Conservation (phyloP, 2,113 vertebrate species). For the Rhea americana region DNA sequence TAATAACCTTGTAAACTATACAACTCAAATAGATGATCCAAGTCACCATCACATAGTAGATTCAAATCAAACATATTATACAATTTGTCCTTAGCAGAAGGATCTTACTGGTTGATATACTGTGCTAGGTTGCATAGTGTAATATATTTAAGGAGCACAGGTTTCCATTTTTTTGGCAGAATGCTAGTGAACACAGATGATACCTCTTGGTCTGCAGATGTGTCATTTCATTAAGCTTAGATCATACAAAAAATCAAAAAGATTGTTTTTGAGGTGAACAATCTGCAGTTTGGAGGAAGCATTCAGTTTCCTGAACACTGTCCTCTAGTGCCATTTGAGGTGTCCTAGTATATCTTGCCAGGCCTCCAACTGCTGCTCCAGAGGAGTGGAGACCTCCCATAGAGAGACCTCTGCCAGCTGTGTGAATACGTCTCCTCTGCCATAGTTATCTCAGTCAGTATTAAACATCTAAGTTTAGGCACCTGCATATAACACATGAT, state of each 20-base stretch:
- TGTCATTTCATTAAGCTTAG: background rate
- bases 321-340: background rate
- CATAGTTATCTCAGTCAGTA: background rate
- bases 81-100: background rate
- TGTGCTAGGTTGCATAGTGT: background rate
- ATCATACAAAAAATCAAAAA: background rate
- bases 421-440: background rate
- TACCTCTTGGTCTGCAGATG: background rate
- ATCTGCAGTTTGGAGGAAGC: background rate
- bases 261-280: background rate
- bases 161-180: background rate
- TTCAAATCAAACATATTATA: background rate
- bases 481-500: background rate
- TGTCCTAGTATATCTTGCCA: accelerated
- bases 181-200: background rate
- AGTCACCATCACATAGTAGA: background rate
- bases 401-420: background rate
- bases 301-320: background rate
- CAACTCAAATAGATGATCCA: constrained; percentile 20
- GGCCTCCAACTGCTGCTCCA: background rate
- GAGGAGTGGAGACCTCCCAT: background rate
- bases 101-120: background rate
- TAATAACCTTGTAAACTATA: constrained; percentile 17
- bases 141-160: background rate
- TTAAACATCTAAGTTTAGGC: background rate